Base-by-base conservation (phyloP, 35 echinoderm and acorn worm species). In the Ophiothrix spiculata region DNA sequence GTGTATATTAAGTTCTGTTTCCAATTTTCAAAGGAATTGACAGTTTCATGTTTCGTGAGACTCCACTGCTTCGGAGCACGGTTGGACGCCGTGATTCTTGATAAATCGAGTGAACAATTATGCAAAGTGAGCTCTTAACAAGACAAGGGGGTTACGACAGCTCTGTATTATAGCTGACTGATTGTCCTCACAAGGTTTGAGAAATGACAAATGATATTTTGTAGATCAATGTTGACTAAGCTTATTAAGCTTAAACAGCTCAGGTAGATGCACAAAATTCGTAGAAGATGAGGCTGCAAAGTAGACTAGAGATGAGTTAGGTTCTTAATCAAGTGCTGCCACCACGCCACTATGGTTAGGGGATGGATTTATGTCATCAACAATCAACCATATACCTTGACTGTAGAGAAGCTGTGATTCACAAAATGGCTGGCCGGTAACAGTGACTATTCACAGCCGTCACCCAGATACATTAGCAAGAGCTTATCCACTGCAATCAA, bases 21-120 rank as follows among this genome's bases (percentile, higher is more conserved):
- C 84, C 84, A 86, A 86, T 77, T 89, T 38, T 89, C 87, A 34
- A 89, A 89, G 13, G 87, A 83, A 63, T 81, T 83, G 0, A 89
- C 39, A 83, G 87, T 89, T 74, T 83, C 78, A 13, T 32, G 19
- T 56, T 88, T 88, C 17, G 38, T 88, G 25, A 80, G 46, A 46
- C 86, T 42, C 86, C 86, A 88, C 56, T 88, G 76, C 49, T 88
- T 79, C 41, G 77, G 86, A 40, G 86, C 76, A 45, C 79, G 45
- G 8, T 54, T 8, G 45, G 21, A 8, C 8, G 8, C 45, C 45
- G 21, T 54, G 45, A 54, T 54, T 54, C 45, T 54, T 54, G 45
- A 54, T 54, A 54, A 54, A 54, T 54, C 8, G 21, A 54, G 45
- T 54, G 45, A 54, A 54, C 45, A 54, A 54, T 54, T 54, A 54